Conservation (phyloP, 1,140 invertebrate species). For the Bombus soroeensis region DNA sequence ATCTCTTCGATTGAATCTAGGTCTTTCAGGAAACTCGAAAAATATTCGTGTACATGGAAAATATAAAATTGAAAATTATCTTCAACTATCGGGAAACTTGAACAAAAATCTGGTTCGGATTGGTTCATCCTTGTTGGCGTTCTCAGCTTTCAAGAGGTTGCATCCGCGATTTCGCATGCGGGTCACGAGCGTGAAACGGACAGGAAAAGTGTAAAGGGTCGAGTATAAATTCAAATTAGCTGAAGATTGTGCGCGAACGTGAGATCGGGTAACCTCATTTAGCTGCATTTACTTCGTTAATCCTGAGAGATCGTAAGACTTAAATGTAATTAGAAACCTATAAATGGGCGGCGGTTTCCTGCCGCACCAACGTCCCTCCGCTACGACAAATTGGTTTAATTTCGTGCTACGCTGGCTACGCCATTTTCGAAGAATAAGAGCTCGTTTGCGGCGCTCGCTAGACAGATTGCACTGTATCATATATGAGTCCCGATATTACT, state of each 20-base stretch:
- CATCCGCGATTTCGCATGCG: not conserved
- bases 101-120: not conserved
- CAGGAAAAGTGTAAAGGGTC: constrained; percentile 50
- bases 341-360: constrained; percentile 56
- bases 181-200: constrained; percentile 24
- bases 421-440: constrained; percentile 29
- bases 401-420: constrained; percentile 28
- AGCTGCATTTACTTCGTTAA: constrained; percentile 49
- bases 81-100: not conserved
- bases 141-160: not conserved
- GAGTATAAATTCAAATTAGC: constrained; percentile 64
- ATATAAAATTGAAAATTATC: not conserved
- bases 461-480: not conserved
- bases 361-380: not conserved
- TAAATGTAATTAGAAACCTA: constrained; percentile 69
- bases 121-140: not conserved
- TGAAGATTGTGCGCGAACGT: constrained; percentile 62
- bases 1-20: not conserved
- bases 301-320: constrained; percentile 67
- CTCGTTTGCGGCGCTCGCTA: not conserved
- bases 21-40: not conserved
- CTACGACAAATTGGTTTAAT: constrained; percentile 66
- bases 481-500: not conserved
- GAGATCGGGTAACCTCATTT: constrained; percentile 57
- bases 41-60: not conserved